Percentiles rank a stretch among this genome's conserved stretches.
These are phyloP conservation scores for Furcifer pardalis DNA, from an alignment of 2,797 vertebrate genomes.

Conservation along the genomic window DNA sequence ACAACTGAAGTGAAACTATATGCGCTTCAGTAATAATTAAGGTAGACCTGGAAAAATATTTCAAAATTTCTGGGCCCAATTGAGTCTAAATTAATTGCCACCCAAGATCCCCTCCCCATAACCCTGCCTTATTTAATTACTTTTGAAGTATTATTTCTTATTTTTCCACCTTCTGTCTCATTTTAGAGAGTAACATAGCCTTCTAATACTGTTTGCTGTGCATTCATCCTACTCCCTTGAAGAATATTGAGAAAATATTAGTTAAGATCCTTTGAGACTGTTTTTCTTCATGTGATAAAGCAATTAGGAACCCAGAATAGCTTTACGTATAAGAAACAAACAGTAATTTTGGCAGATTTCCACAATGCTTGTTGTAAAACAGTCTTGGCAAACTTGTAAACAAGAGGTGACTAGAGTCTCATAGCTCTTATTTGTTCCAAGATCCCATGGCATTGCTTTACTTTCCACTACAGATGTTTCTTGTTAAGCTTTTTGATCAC, in stretches of 20 bases:
- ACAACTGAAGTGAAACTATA: neutral
- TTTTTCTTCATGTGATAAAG: neutral
- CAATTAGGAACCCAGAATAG: neutral
- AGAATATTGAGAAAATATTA: conserved; percentile 25
- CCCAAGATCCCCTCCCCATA: neutral
- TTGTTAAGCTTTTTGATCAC: conserved; percentile 57
- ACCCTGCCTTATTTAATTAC: neutral
- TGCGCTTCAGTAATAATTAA: neutral
- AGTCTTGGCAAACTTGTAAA: conserved; percentile 47
- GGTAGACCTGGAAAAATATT: neutral
- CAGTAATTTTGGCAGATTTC: conserved; percentile 25
- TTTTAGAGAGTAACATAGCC: neutral
- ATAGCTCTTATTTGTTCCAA: conserved; percentile 33
- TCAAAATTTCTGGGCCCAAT: neutral
- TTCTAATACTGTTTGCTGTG: neutral
- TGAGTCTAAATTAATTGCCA: neutral
- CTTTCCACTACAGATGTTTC: conserved; percentile 47
- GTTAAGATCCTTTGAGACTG: neutral
- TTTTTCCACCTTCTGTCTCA: neutral
- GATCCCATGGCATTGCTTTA: conserved; percentile 46
- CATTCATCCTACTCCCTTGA: conserved; percentile 7
- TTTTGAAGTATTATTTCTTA: neutral
- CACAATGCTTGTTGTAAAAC: neutral
- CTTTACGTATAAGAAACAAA: conserved; percentile 5
- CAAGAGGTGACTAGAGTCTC: conserved; percentile 50